These are phyloP conservation scores for Lagopus leucura DNA, from an alignment of 2,113 vertebrate genomes.

Conservation along the genomic window DNA sequence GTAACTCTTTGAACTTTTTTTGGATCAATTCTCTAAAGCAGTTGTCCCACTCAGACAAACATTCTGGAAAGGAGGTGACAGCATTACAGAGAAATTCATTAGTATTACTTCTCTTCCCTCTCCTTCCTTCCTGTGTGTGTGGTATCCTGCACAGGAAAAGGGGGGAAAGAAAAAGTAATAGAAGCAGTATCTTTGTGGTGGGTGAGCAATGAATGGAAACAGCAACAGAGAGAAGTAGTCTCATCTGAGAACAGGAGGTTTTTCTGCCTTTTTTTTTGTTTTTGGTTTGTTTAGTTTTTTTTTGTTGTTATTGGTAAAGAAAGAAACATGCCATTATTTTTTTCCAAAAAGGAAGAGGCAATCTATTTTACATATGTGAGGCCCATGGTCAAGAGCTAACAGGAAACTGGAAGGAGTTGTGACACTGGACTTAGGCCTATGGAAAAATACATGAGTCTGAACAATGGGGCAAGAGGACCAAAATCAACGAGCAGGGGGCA, in stretches of 20 bases:
- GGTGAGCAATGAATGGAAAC: background rate
- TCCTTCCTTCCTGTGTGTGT: constrained; percentile 37
- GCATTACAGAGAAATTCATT: background rate
- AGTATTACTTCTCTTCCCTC: background rate
- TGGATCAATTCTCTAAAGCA: background rate
- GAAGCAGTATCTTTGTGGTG: background rate
- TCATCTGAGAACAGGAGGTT: background rate
- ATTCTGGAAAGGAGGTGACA: background rate
- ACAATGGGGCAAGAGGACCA: background rate
- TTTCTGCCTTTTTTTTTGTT: background rate
- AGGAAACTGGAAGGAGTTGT: background rate
- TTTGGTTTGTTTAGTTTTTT: too few species aligned
- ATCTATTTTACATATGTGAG: background rate
- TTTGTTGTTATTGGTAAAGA: background rate
- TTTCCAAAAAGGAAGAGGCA: background rate
- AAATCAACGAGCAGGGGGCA: background rate
- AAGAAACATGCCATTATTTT: background rate
- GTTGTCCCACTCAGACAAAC: background rate
- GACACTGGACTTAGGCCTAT: accelerated
- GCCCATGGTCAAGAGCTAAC: background rate
- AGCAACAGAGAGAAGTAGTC: background rate
- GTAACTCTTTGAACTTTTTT: background rate
- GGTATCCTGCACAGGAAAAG: background rate
- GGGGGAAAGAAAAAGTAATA: background rate
- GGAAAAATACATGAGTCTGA: accelerated